A percentile compares a stretch with the other conserved stretches of the same genome.
These are phyloP conservation scores for Panorpa germanica DNA, from an alignment of 2,888 invertebrate genomes.

Conservation along the genomic window DNA sequence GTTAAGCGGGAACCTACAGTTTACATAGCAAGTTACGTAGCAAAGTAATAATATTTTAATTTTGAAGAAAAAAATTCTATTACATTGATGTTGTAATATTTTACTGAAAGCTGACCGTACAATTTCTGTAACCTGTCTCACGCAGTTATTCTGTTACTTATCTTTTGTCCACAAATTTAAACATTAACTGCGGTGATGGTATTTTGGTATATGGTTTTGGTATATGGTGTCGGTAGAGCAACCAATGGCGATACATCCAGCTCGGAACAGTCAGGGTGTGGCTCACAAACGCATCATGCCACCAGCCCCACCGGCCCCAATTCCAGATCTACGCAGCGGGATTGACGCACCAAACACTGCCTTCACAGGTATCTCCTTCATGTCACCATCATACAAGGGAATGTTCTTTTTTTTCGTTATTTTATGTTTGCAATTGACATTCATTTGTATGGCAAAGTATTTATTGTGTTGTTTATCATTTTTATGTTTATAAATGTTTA, in stretches of 20 bases:
- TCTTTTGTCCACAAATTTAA: constrained; percentile 16
- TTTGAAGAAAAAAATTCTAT: too few relatives aligned
- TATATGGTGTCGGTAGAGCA: too few relatives aligned
- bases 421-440: constrained; percentile 3
- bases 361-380: constrained; percentile 1
- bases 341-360: constrained; percentile 25
- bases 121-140: background rate
- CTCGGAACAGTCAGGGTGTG: constrained; percentile 70
- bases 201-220: too few relatives aligned
- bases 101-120: background rate
- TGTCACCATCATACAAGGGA: background rate
- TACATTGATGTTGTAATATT: too few relatives aligned
- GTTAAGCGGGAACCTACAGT: too few relatives aligned
- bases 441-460: too few relatives aligned
- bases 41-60: too few relatives aligned
- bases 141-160: constrained; percentile 15
- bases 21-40: too few relatives aligned
- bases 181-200: constrained; percentile 12
- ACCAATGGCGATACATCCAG: constrained; percentile 37
- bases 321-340: constrained; percentile 70
- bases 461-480: too few relatives aligned
- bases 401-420: constrained; percentile 7
- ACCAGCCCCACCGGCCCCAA: constrained; percentile 63
- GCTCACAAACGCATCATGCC: constrained; percentile 69
- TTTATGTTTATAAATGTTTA: constrained; percentile 5